Base-by-base conservation (phyloP, 2,888 invertebrate genomes). In the Melanostoma scalare region DNA sequence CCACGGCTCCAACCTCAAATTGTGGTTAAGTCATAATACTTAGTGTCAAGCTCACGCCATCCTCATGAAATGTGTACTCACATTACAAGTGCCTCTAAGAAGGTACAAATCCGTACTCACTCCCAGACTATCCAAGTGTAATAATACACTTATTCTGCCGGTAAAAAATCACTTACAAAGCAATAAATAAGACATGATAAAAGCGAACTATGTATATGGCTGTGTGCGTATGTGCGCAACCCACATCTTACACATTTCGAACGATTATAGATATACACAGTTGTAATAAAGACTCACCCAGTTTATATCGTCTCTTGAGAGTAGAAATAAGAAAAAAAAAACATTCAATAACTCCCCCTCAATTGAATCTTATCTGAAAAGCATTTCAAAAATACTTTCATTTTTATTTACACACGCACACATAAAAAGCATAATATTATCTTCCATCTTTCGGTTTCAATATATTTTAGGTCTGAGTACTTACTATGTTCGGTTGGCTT, bases 301-400 rank as follows among this genome's bases (percentile, higher is more conserved):
- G 2, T 35, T 10, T 42, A 9, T 52, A 44, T 31, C 20, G 31
- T 53, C 67, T 40, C 40, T 53, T 38, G 53, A 42, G 52, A 8
- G 10, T 36, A 33, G 8, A 60, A n/a, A 3, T 4, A 44, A 31
- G 42, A 67, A n/a, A 55, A 53, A 42, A 67, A 35, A 48, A 40
- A 10, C 56, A 31, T 65, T 56, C 55, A 56, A 63, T 63, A 50
- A 48, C 63, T 69, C 58, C 65, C 56, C 50, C 31, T 46, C 55
- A 56, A 65, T 71, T 42, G 56, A 74, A 81, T 81, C 42, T 76
- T 81, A 81, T 81, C 77, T 76, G 61, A 68, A 68, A 72, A 61
- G 61, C 73, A 68, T 63, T 78, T 82, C 52, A 56, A 77, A 68
- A 69, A 61, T 78, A 78, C 63, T 78, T 78, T 73, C 78, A 63